Evolutionary conservation across 2,888 invertebrate genomes (phyloP), one percentile per base, ranked within the genome.

Genomic region (Drosophila niveifrons): DNA sequence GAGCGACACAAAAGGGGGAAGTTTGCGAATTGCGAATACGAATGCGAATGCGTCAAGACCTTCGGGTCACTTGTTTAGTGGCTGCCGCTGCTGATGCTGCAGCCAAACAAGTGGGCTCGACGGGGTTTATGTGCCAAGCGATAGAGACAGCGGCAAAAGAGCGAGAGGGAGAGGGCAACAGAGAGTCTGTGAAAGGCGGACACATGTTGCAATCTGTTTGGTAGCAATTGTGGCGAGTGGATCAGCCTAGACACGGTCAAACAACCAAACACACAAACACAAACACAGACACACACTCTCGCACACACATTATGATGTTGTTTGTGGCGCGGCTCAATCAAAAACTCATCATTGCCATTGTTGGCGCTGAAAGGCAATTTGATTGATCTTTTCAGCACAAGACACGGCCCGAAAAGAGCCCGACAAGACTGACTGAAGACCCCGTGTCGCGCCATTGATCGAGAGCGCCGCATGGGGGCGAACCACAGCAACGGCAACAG

Each of bases 311-410:
- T 3, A 47, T 47, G 44, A 44, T 18, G 44, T 41, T 41, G 39
- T 15, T 39, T 55, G 55, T 34, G 18, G 11, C 61, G 50, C 28
- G 50, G 74, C 79, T 75, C 78, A 78, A 80, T 82, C 72, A 80
- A 61, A 78, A 77, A 82, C 69, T 81, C 82, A 73, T 80, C 77
- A 77, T 78, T 75, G 65, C 67, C 76, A 77, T 77, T 77, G 76
- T 77, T 76, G 69, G 67, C 75, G 77, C 59, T 76, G 76, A 77
- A 77, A 77, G 73, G 61, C 73, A 70, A 67, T 78, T 82, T 82
- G 82, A 85, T 82, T 85, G 82, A 85, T 82, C 85, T 80, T 80
- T 74, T 80, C 75, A 71, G 71, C 78, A 67, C 64, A 55, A 75
- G 74, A 70, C 70, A n/a, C 7, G 58, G 62, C 59, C 63, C 58